Conservation (phyloP, 2,888 invertebrate genomes). For the Drosophila limbata region DNA sequence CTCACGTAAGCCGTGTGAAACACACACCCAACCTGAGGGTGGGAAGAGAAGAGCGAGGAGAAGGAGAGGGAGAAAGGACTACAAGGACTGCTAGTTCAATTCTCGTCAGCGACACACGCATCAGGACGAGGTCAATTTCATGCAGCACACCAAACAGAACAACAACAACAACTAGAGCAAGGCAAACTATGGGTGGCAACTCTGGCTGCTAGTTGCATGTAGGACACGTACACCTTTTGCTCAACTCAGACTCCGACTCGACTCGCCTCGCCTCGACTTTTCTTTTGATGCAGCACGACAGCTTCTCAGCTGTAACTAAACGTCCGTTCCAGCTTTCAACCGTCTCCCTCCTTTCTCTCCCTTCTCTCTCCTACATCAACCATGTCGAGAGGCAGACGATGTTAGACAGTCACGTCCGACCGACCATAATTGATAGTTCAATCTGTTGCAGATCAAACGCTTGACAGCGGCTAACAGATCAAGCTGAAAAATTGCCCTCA, state of each 20-base stretch:
- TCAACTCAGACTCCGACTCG: constrained; percentile 10
- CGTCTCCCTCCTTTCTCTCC: constrained; percentile 1
- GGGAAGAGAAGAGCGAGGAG: neutral
- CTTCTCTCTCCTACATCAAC: constrained; percentile 27
- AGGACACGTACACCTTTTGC: constrained; percentile 66
- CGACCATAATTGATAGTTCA: constrained; percentile 79
- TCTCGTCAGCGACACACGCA: constrained; percentile 57
- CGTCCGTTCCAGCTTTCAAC: constrained; percentile 64
- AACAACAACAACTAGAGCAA: constrained; percentile 19
- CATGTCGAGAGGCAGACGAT: constrained; percentile 32
- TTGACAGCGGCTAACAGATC: constrained; percentile 80
- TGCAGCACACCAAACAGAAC: constrained; percentile 56
- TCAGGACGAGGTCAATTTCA: constrained; percentile 78
- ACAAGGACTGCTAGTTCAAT: constrained; percentile 37
- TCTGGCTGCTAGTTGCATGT: constrained; percentile 49
- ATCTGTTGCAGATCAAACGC: constrained; percentile 81
- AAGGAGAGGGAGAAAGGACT: neutral
- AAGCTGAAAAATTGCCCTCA: constrained; percentile 77
- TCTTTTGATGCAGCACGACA: constrained; percentile 71
- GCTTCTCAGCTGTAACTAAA: constrained; percentile 80
- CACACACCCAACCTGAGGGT: constrained; percentile 14
- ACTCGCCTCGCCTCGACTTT: constrained; percentile 17
- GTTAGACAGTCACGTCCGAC: constrained; percentile 72
- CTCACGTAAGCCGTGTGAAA: constrained; percentile 61
- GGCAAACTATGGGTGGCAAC: constrained; percentile 10